Conservation (phyloP, 2,888 invertebrate genomes). For the Pandemis corylana region DNA sequence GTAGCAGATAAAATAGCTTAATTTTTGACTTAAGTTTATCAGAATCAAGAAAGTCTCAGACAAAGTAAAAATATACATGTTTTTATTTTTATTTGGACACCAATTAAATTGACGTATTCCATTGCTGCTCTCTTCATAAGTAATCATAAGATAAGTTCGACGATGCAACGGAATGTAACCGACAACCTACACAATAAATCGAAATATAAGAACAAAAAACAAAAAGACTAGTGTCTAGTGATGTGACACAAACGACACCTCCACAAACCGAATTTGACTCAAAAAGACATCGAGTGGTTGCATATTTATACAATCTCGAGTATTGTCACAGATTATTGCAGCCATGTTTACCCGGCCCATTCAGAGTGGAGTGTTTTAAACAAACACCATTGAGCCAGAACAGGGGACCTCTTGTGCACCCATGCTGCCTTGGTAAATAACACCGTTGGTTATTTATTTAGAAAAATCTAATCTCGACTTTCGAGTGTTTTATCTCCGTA, state of each 20-base stretch:
- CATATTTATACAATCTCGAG: slow-evolving; percentile 56
- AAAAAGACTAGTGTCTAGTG: slow-evolving; percentile 48
- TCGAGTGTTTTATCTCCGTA: slow-evolving; percentile 73
- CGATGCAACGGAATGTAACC: background rate
- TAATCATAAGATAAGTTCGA: background rate
- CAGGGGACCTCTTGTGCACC: slow-evolving; percentile 68
- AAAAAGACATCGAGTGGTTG: slow-evolving; percentile 47
- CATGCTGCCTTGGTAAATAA: slow-evolving; percentile 66
- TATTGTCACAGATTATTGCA: slow-evolving; percentile 74
- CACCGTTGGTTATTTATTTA: slow-evolving; percentile 66
- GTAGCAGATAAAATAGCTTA: slow-evolving; percentile 18
- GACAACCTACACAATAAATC: slow-evolving; percentile 9
- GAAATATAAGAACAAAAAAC: slow-evolving; percentile 26
- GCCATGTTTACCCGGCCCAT: slow-evolving; percentile 71
- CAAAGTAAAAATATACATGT: no score
- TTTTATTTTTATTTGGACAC: no score
- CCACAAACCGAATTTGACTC: slow-evolving; percentile 39
- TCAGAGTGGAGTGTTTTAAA: slow-evolving; percentile 74
- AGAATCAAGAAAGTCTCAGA: background rate
- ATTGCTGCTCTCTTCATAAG: no score
- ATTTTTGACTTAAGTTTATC: background rate
- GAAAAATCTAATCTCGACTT: slow-evolving; percentile 69
- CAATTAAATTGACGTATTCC: no score
- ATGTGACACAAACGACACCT: slow-evolving; percentile 52
- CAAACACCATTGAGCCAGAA: slow-evolving; percentile 74